Conservation (phyloP, 2,113 vertebrate genomes). For the Sander lucioperca region DNA sequence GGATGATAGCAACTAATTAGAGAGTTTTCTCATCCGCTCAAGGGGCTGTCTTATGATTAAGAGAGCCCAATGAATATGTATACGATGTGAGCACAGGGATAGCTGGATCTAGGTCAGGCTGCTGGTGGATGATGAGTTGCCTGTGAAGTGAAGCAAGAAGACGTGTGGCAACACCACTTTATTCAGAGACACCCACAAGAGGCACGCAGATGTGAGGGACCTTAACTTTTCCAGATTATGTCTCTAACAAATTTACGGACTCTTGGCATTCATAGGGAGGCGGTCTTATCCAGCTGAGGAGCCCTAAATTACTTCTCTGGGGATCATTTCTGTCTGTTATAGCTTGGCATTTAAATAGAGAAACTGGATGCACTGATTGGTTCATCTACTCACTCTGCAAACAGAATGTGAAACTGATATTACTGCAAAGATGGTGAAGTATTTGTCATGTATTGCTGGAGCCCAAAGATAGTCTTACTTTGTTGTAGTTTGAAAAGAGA, state of each 20-base stretch:
- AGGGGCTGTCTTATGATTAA: constrained; percentile 66
- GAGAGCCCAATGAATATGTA: constrained; percentile 76
- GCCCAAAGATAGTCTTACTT: background rate
- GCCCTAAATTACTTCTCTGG: constrained; percentile 68
- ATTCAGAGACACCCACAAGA: constrained; percentile 58
- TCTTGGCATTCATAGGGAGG: constrained; percentile 56
- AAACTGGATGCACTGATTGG: constrained; percentile 53
- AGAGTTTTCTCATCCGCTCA: constrained; percentile 68
- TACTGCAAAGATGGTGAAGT: constrained; percentile 18
- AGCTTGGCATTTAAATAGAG: constrained; percentile 68
- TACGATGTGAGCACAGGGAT: constrained; percentile 54
- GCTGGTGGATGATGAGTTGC: constrained; percentile 61
- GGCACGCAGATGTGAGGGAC: constrained; percentile 47
- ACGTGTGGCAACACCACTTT: constrained; percentile 24
- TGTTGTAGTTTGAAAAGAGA: constrained; percentile 4
- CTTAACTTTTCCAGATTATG: constrained; percentile 59
- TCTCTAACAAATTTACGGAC: constrained; percentile 57
- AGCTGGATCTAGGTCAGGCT: constrained; percentile 75
- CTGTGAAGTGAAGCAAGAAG: constrained; percentile 59
- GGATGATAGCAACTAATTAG: constrained; percentile 73
- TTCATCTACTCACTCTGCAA: constrained; percentile 30
- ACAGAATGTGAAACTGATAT: constrained; percentile 37
- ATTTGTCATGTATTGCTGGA: constrained; percentile 1
- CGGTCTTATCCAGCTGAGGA: constrained; percentile 37
- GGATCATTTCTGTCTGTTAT: constrained; percentile 59